Percentiles rank a stretch among this genome's conserved stretches.
Evolutionary conservation across 2,113 vertebrate genomes (phyloP).

Genomic region (Athene noctua): DNA sequence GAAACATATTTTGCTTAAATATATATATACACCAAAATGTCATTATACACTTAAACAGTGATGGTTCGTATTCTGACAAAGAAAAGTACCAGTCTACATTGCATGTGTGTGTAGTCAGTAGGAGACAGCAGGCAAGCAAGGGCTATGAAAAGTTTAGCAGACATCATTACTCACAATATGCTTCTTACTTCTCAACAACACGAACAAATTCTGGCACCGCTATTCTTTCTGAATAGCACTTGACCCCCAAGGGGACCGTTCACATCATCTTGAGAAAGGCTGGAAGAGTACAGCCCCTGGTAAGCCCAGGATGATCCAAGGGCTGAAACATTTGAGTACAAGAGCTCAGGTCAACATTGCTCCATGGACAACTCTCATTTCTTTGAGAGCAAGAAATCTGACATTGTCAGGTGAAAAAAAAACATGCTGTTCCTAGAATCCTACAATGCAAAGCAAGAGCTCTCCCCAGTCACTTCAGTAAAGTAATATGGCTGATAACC

Average conservation of each 20-base stretch:
- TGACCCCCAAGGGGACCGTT: background rate
- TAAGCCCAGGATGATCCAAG: background rate
- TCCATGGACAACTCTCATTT: background rate
- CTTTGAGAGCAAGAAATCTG: background rate
- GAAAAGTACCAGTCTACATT: background rate
- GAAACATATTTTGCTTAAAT: background rate
- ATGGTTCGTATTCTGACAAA: background rate
- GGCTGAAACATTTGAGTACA: background rate
- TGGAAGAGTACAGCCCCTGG: background rate
- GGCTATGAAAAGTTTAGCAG: background rate
- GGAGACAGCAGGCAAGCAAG: background rate
- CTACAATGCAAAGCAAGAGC: background rate
- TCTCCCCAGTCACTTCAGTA: background rate
- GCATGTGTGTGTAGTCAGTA: background rate
- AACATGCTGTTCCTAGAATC: background rate
- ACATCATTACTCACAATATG: background rate
- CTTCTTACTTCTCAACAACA: background rate
- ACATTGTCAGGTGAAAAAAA: accelerated
- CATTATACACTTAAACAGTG: background rate
- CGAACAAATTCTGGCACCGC: background rate
- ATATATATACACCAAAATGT: background rate
- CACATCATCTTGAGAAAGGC: background rate
- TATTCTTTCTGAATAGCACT: background rate
- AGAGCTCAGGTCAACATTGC: background rate
- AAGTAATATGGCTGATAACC: background rate